Evolutionary conservation across 1,140 invertebrate genomes (phyloP).

Genomic region (Psix sp.): DNA sequence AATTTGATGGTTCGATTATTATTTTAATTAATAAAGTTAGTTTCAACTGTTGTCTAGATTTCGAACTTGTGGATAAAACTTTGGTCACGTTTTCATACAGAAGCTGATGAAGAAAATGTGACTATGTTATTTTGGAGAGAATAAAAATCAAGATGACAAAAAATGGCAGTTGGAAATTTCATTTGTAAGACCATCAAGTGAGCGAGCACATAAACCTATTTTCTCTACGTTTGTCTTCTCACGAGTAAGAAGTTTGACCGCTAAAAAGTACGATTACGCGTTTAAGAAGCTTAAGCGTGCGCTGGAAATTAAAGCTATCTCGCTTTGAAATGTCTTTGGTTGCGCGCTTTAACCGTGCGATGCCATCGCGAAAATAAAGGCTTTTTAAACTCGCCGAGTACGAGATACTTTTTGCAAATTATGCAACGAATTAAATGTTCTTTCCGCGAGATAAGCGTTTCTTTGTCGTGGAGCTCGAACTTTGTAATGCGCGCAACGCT

Average conservation of each 20-base stretch:
- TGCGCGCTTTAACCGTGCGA: constrained; percentile 8
- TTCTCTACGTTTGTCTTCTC: too few relatives aligned
- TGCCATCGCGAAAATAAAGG: constrained; percentile 19
- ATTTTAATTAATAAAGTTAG: too few relatives aligned
- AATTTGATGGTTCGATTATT: too few relatives aligned
- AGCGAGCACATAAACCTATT: too few relatives aligned
- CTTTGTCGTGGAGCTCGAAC: constrained; percentile 5
- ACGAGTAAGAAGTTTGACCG: constrained; percentile 7
- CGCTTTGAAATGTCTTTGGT: constrained; percentile 23
- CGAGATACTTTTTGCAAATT: constrained; percentile 23
- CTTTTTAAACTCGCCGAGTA: constrained; percentile 22
- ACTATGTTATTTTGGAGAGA: too few relatives aligned
- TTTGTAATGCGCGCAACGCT: constrained; percentile 9
- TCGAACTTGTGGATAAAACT: too few relatives aligned
- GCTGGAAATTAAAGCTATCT: constrained; percentile 30
- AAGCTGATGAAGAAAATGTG: too few relatives aligned
- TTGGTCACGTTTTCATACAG: too few relatives aligned
- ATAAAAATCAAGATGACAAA: too few relatives aligned
- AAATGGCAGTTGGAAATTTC: constrained; percentile 23
- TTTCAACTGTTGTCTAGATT: too few relatives aligned
- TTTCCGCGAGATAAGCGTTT: constrained; percentile 11
- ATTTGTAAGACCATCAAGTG: constrained; percentile 31
- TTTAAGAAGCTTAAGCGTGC: constrained; percentile 37
- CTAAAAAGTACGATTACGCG: constrained; percentile 18
- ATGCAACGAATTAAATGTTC: constrained; percentile 25